Base-by-base conservation (phyloP, 2,888 invertebrate genomes). In the Mactromeris polynyma region DNA sequence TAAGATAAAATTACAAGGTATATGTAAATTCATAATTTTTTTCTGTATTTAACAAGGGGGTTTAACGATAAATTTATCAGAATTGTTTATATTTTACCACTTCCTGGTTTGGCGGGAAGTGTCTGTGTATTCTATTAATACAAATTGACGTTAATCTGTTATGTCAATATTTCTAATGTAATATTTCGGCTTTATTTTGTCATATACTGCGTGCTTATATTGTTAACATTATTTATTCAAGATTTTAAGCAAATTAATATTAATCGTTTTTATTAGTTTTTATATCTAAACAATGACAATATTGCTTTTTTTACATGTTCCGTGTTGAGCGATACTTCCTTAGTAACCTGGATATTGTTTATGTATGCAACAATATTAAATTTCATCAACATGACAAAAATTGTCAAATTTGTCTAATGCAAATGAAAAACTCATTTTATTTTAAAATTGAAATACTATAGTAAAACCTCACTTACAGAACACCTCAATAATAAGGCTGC, bases 1-100 rank as follows among this genome's bases (percentile, higher is more conserved):
- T 98, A 93, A 93, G 93, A 58, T 26, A n/a, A 58, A 46, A 46
- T 14, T 46, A 1, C 46, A 11, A 11, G 6, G 11, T 46, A 46
- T 46, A 11, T 11, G 46, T 46, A 14, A 11, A 42, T 4, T 4
- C 11, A 42, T 42, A 42, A 11, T 42, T 11, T 4, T n/a, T 42
- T 42, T 42, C 42, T 42, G 42, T 42, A 42, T 42, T 42, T 11
- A 42, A 7, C 11, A 42, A n/a, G n/a, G n/a, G n/a, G n/a, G 7
- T 42, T 42, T 11, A 58, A 21, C 21, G 58, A 58, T 21, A 58
- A 3, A 19, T n/a, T 21, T 54, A 54, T 6, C 54, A 21, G 51
- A 14, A 58, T 58, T 58, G n/a, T 26, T 64, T 26, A 7, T 11
- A 64, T 26, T 64, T 26, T 2, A 64, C 9, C 0, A 64, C 58